A percentile compares a stretch with the other conserved stretches of the same genome.
These are phyloP conservation scores for Diplodus puntazzo DNA, from an alignment of 2,797 vertebrate species.

Conservation along the genomic window DNA sequence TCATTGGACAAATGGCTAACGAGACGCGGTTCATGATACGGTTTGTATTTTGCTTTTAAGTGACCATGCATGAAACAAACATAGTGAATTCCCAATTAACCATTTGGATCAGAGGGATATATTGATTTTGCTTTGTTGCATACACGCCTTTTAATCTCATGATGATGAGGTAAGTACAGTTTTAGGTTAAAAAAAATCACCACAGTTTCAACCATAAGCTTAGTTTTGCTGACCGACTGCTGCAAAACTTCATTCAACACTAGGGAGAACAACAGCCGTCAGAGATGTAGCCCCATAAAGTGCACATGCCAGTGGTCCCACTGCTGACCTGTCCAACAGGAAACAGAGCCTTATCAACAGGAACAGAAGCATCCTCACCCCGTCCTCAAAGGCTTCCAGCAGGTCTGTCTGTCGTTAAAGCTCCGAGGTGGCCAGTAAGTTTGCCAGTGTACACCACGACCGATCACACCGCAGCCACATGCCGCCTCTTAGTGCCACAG, in stretches of 20 bases:
- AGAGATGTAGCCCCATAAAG: constrained; percentile 28
- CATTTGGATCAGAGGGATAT: background rate
- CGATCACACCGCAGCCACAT: constrained; percentile 43
- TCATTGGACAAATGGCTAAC: background rate
- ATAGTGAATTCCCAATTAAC: background rate
- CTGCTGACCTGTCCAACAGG: constrained; percentile 62
- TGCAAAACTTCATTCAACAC: constrained; percentile 12
- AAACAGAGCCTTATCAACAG: constrained; percentile 75
- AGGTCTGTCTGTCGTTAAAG: constrained; percentile 41
- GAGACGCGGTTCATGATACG: background rate
- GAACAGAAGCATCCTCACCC: constrained; percentile 69
- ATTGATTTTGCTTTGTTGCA: background rate
- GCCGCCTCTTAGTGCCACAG: constrained; percentile 27
- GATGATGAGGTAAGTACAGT: background rate
- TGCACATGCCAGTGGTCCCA: constrained; percentile 38
- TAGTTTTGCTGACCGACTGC: background rate
- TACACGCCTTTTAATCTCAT: background rate
- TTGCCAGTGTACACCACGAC: constrained; percentile 16
- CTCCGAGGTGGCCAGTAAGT: constrained; percentile 47
- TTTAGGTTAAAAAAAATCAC: constrained; percentile 7
- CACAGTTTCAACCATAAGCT: constrained; percentile 17
- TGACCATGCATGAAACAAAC: background rate
- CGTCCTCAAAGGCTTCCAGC: constrained; percentile 54
- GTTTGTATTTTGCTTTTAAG: background rate
- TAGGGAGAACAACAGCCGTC: constrained; percentile 5